These are phyloP conservation scores for Aleiodes sp. DNA, from an alignment of 1,140 invertebrate genomes.

Conservation along the genomic window DNA sequence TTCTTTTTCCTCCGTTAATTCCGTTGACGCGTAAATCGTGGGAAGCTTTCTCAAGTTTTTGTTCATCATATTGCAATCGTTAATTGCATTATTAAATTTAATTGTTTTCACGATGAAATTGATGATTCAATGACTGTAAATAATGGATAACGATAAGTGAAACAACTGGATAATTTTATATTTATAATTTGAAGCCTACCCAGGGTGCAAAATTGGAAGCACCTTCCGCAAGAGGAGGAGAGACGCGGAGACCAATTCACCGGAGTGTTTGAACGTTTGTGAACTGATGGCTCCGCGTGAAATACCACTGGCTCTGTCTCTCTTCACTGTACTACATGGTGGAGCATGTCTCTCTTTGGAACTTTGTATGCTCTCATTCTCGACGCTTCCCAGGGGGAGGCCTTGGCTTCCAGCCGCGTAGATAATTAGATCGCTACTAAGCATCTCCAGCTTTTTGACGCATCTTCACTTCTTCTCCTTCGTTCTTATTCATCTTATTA, in stretches of 20 bases:
- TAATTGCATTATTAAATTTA: background rate
- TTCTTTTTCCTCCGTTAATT: no score
- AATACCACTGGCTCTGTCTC: background rate
- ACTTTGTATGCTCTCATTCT: slow-evolving; percentile 48
- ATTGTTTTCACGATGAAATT: background rate
- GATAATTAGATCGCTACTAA: slow-evolving; percentile 64
- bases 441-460: slow-evolving; percentile 48
- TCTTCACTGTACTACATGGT: slow-evolving; percentile 2
- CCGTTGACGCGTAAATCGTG: no score
- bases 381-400: slow-evolving; percentile 51
- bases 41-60: background rate
- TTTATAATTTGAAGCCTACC: background rate
- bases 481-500: slow-evolving; percentile 29
- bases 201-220: slow-evolving; percentile 8
- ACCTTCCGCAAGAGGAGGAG: background rate
- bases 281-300: slow-evolving; percentile 9
- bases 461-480: slow-evolving; percentile 47
- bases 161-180: background rate
- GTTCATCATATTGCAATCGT: background rate
- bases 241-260: no score
- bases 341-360: background rate
- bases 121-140: background rate
- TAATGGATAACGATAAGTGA: background rate
- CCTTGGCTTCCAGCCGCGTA: slow-evolving; percentile 55
- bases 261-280: slow-evolving; percentile 4